Evolutionary conservation across 2,113 vertebrate genomes (phyloP).

Genomic region (Odontesthes bonariensis): DNA sequence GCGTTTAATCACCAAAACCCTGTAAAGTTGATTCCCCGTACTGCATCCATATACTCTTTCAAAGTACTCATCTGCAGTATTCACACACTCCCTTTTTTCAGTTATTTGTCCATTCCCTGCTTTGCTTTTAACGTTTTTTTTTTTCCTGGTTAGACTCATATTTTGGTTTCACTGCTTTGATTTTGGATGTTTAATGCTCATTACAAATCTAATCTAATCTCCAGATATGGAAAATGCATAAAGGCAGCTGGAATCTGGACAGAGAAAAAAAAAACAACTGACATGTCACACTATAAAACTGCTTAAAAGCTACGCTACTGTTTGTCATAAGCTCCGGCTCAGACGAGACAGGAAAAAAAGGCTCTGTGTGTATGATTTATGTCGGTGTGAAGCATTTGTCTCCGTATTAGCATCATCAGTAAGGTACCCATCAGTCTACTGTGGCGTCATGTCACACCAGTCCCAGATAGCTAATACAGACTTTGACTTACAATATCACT

Average conservation of each 20-base stretch:
- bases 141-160: too few relatives aligned
- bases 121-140: background rate
- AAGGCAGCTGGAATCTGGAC: background rate
- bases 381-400: background rate
- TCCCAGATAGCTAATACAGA: background rate
- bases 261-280: constrained; percentile 1
- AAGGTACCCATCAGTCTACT: background rate
- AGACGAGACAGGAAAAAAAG: too few relatives aligned
- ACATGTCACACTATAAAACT: background rate
- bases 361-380: too few relatives aligned
- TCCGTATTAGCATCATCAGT: background rate
- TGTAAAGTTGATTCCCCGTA: too few relatives aligned
- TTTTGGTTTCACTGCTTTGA: background rate
- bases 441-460: background rate
- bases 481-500: background rate
- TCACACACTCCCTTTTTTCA: background rate
- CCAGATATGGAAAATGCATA: background rate
- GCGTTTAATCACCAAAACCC: too few relatives aligned
- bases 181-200: constrained; percentile 1
- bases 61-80: background rate
- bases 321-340: too few relatives aligned
- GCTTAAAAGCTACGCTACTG: background rate
- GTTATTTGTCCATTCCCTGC: background rate
- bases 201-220: background rate
- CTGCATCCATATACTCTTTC: background rate